phyloP scores from a whole-genome alignment of 1,140 invertebrate species.

The Agrypnia vestita region DNA sequence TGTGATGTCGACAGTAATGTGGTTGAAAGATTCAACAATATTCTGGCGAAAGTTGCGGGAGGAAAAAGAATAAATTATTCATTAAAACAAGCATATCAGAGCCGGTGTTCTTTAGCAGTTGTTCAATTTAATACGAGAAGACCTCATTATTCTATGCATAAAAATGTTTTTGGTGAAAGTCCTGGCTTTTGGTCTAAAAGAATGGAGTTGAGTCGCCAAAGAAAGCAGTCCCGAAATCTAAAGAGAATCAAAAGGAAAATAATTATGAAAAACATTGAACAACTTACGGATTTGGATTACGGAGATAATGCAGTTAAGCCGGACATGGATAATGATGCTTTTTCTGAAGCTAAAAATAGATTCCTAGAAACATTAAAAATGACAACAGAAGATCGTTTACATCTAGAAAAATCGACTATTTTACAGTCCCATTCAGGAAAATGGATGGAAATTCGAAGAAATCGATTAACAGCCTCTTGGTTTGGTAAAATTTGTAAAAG shows the following conservation, averaged over 20 bases:
- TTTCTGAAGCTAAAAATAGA: not conserved
- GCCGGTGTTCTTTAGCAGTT: not conserved
- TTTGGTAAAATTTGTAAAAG: conserved; percentile 47
- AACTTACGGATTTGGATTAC: not conserved
- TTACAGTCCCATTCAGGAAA: conserved; percentile 52
- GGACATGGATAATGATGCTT: not conserved
- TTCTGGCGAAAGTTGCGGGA: too few species aligned
- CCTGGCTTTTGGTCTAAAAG: not conserved
- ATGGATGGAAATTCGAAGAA: conserved; percentile 58
- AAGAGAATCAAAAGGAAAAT: not conserved
- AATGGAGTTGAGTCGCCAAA: not conserved
- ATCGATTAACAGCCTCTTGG: conserved; percentile 58
- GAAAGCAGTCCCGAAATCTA: not conserved
- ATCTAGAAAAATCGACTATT: conserved; percentile 50
- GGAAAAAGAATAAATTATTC: too few species aligned
- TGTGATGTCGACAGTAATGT: too few species aligned
- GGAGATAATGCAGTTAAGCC: not conserved
- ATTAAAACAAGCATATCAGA: conserved; percentile 40
- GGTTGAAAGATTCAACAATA: too few species aligned
- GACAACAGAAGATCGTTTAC: not conserved
- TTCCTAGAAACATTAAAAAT: not conserved
- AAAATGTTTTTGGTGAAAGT: too few species aligned
- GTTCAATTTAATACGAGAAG: not conserved
- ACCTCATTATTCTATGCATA: too few species aligned
- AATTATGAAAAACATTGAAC: not conserved